These are phyloP conservation scores for Leucosticte australis DNA, from an alignment of 2,113 vertebrate genomes.

Conservation along the genomic window DNA sequence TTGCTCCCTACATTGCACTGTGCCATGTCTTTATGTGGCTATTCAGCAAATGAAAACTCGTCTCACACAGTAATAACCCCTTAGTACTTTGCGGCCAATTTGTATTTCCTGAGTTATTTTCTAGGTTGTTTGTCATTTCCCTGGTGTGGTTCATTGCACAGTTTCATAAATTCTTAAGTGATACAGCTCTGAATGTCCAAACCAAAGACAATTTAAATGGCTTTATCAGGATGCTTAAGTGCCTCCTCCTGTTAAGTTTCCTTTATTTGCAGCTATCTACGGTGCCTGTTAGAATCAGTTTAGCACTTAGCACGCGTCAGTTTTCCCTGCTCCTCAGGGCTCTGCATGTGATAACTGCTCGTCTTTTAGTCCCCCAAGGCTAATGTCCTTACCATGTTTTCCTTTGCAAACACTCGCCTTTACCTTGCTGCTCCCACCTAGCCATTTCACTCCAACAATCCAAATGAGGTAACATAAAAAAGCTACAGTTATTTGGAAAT, in stretches of 20 bases:
- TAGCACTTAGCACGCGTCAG: background rate
- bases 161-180: background rate
- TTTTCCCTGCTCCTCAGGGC: background rate
- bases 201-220: background rate
- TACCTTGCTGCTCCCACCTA: background rate
- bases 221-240: background rate
- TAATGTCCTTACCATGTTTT: background rate
- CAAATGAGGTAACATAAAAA: background rate
- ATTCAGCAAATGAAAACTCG: background rate
- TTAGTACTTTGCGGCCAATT: background rate
- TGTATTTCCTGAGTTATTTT: background rate
- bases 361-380: background rate
- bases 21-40: background rate
- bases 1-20: background rate
- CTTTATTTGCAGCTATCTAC: background rate
- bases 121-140: background rate
- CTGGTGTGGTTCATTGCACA: background rate
- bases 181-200: background rate
- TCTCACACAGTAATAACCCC: background rate
- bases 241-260: background rate
- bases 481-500: background rate
- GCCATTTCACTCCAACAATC: background rate
- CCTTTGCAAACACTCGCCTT: background rate
- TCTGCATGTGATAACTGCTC: background rate
- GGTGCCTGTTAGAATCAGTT: background rate